phyloP scores from a whole-genome alignment of 2,113 vertebrate genomes.

The Picathartes gymnocephalus region DNA sequence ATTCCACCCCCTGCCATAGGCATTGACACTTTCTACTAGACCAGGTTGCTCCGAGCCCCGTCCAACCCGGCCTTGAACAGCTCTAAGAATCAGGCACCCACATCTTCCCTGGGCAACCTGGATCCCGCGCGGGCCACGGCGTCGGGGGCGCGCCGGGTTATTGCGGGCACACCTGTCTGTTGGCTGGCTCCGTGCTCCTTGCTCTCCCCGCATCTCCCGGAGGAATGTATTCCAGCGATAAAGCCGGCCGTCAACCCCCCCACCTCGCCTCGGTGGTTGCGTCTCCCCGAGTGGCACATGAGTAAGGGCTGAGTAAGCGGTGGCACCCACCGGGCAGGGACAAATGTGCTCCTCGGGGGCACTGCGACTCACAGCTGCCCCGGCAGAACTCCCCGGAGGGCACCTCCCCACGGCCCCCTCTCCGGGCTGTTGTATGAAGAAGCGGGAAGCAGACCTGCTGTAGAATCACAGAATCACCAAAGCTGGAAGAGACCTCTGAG shows the following conservation, averaged over 20 bases:
- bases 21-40: background rate
- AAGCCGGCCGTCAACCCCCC: background rate
- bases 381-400: background rate
- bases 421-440: too few species aligned
- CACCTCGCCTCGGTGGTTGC: background rate
- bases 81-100: background rate
- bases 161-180: background rate
- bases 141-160: background rate
- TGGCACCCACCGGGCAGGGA: background rate
- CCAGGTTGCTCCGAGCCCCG: background rate
- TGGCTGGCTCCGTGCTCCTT: background rate
- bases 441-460: background rate
- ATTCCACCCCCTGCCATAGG: background rate
- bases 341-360: background rate
- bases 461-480: too few species aligned
- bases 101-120: background rate
- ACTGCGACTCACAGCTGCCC: accelerated
- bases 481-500: background rate
- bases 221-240: background rate
- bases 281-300: background rate
- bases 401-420: accelerated
- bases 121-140: background rate
- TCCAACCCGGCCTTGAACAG: background rate
- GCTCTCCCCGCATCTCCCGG: background rate
- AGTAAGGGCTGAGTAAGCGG: background rate